Evolutionary conservation across 2,888 invertebrate species (phyloP), one percentile per base, ranked within the genome.

Genomic region (Osmoderma eremita): DNA sequence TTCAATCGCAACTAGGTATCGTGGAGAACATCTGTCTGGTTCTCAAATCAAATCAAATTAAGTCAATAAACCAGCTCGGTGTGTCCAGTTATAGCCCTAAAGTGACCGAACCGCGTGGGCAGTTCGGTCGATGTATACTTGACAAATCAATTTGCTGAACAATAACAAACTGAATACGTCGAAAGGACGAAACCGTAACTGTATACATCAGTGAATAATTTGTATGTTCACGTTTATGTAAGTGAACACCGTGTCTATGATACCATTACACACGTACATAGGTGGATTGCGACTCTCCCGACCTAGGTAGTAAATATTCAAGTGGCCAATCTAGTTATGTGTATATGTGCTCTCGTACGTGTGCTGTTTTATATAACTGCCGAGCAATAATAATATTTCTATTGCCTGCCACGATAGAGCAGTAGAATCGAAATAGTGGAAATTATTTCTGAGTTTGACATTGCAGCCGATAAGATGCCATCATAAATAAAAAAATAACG

Each of bases 341-440:
- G 63, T 56, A 53, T 61, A 49, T 51, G 50, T 65, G 51, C 24
- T 39, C 38, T 49, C 45, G 54, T 42, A 48, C 61, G 68, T 65
- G 50, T 49, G 58, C 45, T 69, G 65, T 69, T 67, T 69, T 67
- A 67, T 69, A 63, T 65, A 50, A 67, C 64, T 58, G 67, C 67
- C 61, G 20, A 48, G 65, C 67, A 65, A 69, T 69, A 69, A 69
- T 69, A 63, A 62, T 63, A 68, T 68, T 69, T 67, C 67, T 67
- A 54, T 49, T 64, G 62, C 64, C 15, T 42, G 48, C 53, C 69
- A 67, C 63, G 69, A 69, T 67, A 69, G 64, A 63, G 69, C 67
- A 69, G 63, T 69, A 69, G 64, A 65, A 68, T 66, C 51, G 54
- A 48, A 68, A 68, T 65, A 22, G 62, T 61, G 68, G 68, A 63